Conservation (phyloP, 2,888 invertebrate species). For the Poecilobothrus nobilitatus region DNA sequence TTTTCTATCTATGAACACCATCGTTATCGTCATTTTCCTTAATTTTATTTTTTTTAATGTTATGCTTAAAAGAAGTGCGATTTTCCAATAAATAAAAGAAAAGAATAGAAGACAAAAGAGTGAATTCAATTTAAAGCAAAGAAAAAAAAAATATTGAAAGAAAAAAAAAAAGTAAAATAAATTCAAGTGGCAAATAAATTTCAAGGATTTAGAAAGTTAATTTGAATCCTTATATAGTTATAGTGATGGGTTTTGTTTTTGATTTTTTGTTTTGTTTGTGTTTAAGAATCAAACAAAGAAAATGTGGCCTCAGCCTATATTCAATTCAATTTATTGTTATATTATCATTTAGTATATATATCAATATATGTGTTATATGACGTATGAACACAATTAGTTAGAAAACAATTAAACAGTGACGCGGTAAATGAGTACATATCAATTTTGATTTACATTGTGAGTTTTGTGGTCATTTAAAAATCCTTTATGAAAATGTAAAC, state of each 20-base stretch:
- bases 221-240: background rate
- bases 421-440: too few species aligned
- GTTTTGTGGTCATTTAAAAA: too few species aligned
- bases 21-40: background rate
- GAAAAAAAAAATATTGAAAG: background rate
- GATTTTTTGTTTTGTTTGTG: too few species aligned
- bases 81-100: background rate
- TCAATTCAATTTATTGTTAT: too few species aligned
- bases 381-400: too few species aligned
- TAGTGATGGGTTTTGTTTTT: background rate
- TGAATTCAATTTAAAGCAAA: background rate
- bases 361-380: too few species aligned
- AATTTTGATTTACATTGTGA: too few species aligned
- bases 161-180: background rate
- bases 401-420: too few species aligned
- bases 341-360: too few species aligned
- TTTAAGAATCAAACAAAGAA: too few species aligned
- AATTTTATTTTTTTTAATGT: background rate
- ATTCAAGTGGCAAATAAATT: constrained; percentile 1
- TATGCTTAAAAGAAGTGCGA: background rate
- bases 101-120: background rate
- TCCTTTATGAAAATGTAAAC: too few species aligned
- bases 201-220: constrained; percentile 6
- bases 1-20: background rate
- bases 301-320: too few species aligned